Conservation (phyloP, 2,888 invertebrate species). For the Agrotis segetum region DNA sequence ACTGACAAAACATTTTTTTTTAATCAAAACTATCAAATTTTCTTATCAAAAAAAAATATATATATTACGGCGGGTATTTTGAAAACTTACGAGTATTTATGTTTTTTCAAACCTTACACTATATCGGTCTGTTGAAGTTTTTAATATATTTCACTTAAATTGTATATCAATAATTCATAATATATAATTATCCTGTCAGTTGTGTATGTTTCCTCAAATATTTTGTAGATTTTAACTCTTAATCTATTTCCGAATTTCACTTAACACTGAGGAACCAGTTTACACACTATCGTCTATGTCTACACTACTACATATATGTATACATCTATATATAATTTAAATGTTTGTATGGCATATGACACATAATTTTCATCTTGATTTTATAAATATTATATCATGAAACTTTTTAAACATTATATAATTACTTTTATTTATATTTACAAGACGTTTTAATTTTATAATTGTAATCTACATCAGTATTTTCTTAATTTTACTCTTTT, state of each 20-base stretch:
- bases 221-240: constrained; percentile 51
- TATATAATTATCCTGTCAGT: constrained; percentile 24
- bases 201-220: constrained; percentile 52
- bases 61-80: neutral
- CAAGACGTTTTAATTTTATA: constrained; percentile 6
- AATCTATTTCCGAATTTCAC: constrained; percentile 71
- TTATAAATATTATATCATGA: constrained; percentile 5
- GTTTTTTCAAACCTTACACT: neutral
- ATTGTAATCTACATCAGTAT: neutral
- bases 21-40: neutral
- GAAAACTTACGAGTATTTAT: neutral
- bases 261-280: constrained; percentile 71
- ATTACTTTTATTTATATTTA: constrained; percentile 34
- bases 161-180: neutral
- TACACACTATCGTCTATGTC: constrained; percentile 68
- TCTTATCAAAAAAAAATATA: neutral
- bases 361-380: neutral
- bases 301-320: constrained; percentile 66
- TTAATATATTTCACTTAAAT: constrained; percentile 6
- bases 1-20: constrained; percentile 16
- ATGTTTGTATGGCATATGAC: constrained; percentile 68
- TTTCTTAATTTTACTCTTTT: constrained; percentile 9
- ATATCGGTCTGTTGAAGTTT: neutral
- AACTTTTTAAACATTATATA: constrained; percentile 8
- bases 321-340: constrained; percentile 66